Conservation (phyloP, 1,140 invertebrate species). For the Littorina saxatilis region DNA sequence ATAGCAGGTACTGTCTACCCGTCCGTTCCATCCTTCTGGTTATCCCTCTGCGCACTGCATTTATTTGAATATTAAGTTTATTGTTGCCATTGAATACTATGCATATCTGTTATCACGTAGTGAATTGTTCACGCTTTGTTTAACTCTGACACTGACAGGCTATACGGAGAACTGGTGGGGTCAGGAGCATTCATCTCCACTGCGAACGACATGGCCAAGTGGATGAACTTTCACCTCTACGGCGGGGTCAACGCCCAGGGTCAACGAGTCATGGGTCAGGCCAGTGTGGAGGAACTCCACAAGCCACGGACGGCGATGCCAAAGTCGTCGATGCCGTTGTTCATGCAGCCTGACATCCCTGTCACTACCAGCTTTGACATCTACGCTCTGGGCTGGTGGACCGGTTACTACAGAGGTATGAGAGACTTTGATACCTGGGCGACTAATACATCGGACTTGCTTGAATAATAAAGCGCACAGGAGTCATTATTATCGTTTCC, state of each 20-base stretch:
- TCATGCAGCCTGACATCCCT: constrained; percentile 42
- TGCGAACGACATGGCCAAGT: constrained; percentile 63
- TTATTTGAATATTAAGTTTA: too few species aligned
- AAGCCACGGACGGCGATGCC: constrained; percentile 28
- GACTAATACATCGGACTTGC: too few species aligned
- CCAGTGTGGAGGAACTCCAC: constrained; percentile 28
- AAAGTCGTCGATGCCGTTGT: constrained; percentile 26
- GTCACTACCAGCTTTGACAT: constrained; percentile 41
- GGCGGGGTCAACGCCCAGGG: constrained; percentile 16
- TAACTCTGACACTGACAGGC: constrained; percentile 44
- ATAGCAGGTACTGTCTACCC: too few species aligned
- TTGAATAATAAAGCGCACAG: too few species aligned
- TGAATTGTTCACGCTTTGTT: too few species aligned
- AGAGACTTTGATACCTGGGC: too few species aligned
- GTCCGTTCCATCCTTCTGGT: too few species aligned
- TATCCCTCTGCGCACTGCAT: too few species aligned
- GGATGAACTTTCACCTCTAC: constrained; percentile 63
- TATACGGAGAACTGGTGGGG: constrained; percentile 54
- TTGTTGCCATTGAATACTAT: too few species aligned
- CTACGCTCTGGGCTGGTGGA: constrained; percentile 48
- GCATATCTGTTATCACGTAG: too few species aligned
- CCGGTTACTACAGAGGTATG: constrained; percentile 44
- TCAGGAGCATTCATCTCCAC: constrained; percentile 61
- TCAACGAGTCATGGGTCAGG: constrained; percentile 19
- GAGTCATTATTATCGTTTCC: too few species aligned